Evolutionary conservation across 2,888 invertebrate species (phyloP), one percentile per base, ranked within the genome.

Genomic region (Ophioninae sp.): DNA sequence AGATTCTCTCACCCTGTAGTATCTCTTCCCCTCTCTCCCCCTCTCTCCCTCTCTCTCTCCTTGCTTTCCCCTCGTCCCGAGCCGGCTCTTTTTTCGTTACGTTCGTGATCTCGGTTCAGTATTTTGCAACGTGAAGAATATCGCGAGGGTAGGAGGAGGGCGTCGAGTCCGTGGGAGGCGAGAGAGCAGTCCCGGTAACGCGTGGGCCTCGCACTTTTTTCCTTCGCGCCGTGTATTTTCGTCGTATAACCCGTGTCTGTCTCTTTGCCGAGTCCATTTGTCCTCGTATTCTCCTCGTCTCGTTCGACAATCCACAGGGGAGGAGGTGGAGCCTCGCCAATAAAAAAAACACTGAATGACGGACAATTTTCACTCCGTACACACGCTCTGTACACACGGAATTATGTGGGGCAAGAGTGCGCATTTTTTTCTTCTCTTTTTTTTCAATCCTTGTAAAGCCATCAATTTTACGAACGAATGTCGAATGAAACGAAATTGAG

Each of bases 131-230:
- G 10, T 30, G 76, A 79, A 81, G 82, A 78, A 74, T 67, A 76
- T 70, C 80, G 69, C 70, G 80, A 68, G 78, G 75, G 7, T 37
- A 41, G 56, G 41, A 81, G 65, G 68, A 75, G 79, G 78, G 81
- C 69, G 17, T 44, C 87, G 86, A 82, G 83, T 85, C 87, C 89
- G 89, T 89, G 89, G 89, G 89, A 89, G 89, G 88, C 86, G 79
- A 86, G 86, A 88, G 87, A 80, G 79, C 67, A 30, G 57, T 57
- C 77, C 70, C 62, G 10, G 20, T 70, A 62, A 85, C 83, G 89
- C 89, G 89, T 89, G 89, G 89, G 88, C 85, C 87, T 76, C 72
- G 70, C 69, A 70, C 64, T 73, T 68, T 81, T 59, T 75, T 59
- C 75, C 67, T 76, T 64, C 17, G 6, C 61, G 62, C 59, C 23